Conservation (phyloP, 2,888 invertebrate genomes). For the Lycocerus yunnanus region DNA sequence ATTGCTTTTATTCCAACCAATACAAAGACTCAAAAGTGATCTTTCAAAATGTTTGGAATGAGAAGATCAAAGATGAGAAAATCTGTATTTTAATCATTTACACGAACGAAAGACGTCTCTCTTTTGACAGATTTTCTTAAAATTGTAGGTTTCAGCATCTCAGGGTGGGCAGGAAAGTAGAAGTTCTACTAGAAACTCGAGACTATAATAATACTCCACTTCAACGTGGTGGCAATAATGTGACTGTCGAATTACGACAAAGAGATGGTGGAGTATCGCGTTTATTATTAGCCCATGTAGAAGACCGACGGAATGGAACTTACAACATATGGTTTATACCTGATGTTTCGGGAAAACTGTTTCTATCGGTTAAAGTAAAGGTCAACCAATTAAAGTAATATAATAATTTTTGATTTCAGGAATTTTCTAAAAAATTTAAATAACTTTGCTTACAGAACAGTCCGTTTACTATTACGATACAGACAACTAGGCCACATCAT, state of each 20-base stretch:
- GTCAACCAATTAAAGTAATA: slow-evolving; percentile 67
- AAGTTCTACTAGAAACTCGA: slow-evolving; percentile 63
- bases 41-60: no score
- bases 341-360: slow-evolving; percentile 66
- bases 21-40: no score
- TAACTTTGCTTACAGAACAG: slow-evolving; percentile 61
- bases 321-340: slow-evolving; percentile 66
- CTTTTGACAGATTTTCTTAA: background rate
- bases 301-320: slow-evolving; percentile 68
- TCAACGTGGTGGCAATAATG: slow-evolving; percentile 69
- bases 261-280: slow-evolving; percentile 56
- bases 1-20: no score
- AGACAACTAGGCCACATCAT: slow-evolving; percentile 66
- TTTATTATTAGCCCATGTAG: slow-evolving; percentile 58
- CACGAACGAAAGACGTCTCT: no score
- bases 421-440: background rate
- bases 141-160: slow-evolving; percentile 61
- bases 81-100: no score
- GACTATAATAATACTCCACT: slow-evolving; percentile 67
- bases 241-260: slow-evolving; percentile 62
- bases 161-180: slow-evolving; percentile 66
- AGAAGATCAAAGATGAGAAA: no score
- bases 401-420: background rate
- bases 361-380: slow-evolving; percentile 65
- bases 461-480: slow-evolving; percentile 68